Evolutionary conservation across 1,140 invertebrate species (phyloP).

Genomic region (Brachionus rubens): DNA sequence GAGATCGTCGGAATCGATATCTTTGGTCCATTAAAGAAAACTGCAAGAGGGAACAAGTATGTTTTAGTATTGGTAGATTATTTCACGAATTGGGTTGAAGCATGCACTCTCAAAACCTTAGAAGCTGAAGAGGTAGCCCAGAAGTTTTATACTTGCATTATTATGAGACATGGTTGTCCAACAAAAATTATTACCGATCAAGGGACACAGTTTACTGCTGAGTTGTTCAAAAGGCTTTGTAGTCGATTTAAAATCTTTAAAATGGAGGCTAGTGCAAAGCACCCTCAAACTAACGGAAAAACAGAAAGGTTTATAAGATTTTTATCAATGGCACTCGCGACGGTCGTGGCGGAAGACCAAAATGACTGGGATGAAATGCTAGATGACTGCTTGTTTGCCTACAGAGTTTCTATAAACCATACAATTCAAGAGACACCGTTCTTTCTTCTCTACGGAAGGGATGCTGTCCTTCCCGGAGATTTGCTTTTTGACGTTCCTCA

Average conservation of each 20-base stretch:
- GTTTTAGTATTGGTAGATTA: slow-evolving; percentile 54
- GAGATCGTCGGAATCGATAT: slow-evolving; percentile 48
- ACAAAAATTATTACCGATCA: slow-evolving; percentile 1
- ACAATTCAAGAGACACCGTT: not conserved
- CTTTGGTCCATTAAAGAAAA: slow-evolving; percentile 48
- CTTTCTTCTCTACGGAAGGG: not conserved
- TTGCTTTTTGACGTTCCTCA: not conserved
- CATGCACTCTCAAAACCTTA: slow-evolving; percentile 55
- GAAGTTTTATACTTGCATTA: slow-evolving; percentile 52
- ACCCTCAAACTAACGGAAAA: slow-evolving; percentile 50
- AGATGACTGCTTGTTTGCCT: not conserved
- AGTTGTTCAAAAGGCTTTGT: not conserved
- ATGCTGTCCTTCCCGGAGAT: not conserved
- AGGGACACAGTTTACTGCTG: not conserved
- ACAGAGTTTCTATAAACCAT: not conserved
- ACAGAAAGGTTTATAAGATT: slow-evolving; percentile 16
- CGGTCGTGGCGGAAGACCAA: not conserved
- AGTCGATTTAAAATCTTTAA: slow-evolving; percentile 46
- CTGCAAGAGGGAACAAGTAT: slow-evolving; percentile 50
- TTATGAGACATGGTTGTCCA: slow-evolving; percentile 49
- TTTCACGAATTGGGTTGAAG: slow-evolving; percentile 60
- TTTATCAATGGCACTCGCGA: not conserved
- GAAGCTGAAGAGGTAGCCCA: slow-evolving; percentile 55
- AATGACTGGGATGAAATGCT: not conserved
- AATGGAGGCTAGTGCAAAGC: slow-evolving; percentile 48